Evolutionary conservation across 2,113 vertebrate genomes (phyloP).

Genomic region (Rhabdomys dilectus): DNA sequence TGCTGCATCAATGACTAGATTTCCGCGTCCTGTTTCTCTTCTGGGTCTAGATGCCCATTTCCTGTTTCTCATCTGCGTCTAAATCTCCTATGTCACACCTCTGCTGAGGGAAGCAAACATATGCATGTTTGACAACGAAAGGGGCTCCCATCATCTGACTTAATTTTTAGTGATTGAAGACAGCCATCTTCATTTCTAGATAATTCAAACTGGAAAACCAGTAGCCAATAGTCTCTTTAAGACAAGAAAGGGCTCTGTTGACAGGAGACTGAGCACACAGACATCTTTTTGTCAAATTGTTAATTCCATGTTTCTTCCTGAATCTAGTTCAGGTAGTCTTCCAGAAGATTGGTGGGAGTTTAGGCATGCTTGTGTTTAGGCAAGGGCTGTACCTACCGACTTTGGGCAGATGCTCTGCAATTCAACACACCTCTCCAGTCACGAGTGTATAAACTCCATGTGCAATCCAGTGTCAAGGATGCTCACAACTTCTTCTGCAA

Average conservation of each 20-base stretch:
- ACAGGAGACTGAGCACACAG: background rate
- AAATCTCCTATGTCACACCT: accelerated
- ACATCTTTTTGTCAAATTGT: background rate
- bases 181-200: background rate
- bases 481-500: background rate
- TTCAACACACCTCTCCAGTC: background rate
- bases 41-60: background rate
- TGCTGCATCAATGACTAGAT: accelerated
- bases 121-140: too few relatives aligned
- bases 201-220: background rate
- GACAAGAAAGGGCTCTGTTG: background rate
- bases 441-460: background rate
- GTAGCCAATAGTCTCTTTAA: background rate
- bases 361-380: background rate
- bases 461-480: background rate
- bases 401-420: background rate
- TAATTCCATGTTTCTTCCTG: background rate
- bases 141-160: background rate
- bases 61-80: accelerated
- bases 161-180: background rate
- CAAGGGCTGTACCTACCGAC: background rate
- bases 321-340: background rate
- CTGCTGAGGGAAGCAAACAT: background rate
- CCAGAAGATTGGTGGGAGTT: background rate
- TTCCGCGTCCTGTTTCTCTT: background rate